Conservation (phyloP, 2,888 invertebrate species). For the Charanyca ferruginea region DNA sequence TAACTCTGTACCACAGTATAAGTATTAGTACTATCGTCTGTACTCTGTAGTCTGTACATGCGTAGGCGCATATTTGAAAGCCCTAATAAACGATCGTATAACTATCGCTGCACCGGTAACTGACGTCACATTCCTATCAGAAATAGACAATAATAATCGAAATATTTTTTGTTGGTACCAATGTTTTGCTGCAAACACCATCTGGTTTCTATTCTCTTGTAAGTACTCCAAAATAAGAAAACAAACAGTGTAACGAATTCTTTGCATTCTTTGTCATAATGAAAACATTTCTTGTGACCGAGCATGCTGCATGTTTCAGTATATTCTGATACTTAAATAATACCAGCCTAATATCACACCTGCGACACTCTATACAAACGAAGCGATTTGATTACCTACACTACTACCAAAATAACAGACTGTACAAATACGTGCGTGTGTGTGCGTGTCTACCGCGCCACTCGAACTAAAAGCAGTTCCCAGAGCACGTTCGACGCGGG, state of each 20-base stretch:
- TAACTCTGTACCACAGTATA: too few species aligned
- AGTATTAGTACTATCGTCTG: too few species aligned
- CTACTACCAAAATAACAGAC: too few species aligned
- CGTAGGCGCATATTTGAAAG: conserved; percentile 42
- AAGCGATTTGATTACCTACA: too few species aligned
- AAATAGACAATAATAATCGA: conserved; percentile 12
- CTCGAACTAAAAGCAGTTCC: too few species aligned
- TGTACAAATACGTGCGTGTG: too few species aligned
- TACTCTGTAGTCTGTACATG: conserved; percentile 17
- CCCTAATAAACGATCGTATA: conserved; percentile 18
- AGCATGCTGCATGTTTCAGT: conserved; percentile 1
- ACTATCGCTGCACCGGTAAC: conserved; percentile 20
- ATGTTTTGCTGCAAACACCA: conserved; percentile 7
- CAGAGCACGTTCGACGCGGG: too few species aligned
- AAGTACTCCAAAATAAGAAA: conserved; percentile 19
- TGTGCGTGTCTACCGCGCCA: too few species aligned
- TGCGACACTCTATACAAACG: too few species aligned
- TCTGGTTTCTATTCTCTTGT: conserved; percentile 30
- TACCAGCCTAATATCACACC: too few species aligned
- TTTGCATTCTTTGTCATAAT: conserved; percentile 13
- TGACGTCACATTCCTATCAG: conserved; percentile 25
- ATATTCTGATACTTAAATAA: too few species aligned
- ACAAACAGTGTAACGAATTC: conserved; percentile 37
- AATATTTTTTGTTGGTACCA: conserved; percentile 9
- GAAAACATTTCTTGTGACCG: not conserved